Evolutionary conservation across 2,797 vertebrate genomes (phyloP).

Genomic region (Chelidonichthys spinosus): DNA sequence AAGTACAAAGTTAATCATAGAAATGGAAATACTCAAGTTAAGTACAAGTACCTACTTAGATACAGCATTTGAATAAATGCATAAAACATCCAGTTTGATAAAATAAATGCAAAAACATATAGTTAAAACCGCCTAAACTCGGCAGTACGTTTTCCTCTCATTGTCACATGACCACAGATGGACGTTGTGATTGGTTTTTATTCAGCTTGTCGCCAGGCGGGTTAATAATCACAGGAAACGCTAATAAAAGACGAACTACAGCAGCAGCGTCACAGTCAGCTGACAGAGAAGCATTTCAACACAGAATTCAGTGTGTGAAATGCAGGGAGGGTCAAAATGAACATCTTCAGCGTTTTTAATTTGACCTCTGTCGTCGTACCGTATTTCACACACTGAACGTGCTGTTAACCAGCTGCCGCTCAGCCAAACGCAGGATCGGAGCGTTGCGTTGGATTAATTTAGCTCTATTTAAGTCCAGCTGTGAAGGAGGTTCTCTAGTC

Average conservation of each 20-base stretch:
- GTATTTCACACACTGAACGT: background rate
- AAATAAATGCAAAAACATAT: no score
- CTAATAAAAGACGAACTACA: background rate
- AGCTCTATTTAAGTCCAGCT: background rate
- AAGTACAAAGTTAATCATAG: no score
- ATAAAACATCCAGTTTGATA: no score
- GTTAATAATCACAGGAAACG: slow-evolving; percentile 2
- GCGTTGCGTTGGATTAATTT: background rate
- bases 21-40: no score
- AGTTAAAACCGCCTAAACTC: no score
- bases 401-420: background rate
- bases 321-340: background rate
- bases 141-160: no score
- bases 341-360: no score
- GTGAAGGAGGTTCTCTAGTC: slow-evolving; percentile 61
- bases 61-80: no score
- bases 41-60: no score
- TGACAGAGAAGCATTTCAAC: background rate
- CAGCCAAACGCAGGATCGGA: background rate
- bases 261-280: slow-evolving; percentile 3
- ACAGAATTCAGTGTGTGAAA: background rate
- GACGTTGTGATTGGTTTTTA: background rate
- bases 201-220: background rate
- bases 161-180: background rate
- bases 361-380: no score